phyloP scores from a whole-genome alignment of 1,140 invertebrate species.

The Calephelis virginiensis region DNA sequence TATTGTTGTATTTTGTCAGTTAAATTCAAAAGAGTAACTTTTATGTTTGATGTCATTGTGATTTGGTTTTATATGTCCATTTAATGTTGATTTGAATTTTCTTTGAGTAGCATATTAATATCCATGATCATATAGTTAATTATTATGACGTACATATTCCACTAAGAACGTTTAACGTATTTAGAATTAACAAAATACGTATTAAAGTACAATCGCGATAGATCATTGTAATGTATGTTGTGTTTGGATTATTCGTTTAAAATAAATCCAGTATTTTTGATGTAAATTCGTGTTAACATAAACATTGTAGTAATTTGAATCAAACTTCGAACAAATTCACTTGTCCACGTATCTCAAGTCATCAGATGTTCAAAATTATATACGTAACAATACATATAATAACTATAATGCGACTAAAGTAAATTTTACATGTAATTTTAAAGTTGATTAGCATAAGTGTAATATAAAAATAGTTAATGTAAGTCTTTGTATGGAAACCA shows the following conservation, averaged over 20 bases:
- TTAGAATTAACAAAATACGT: constrained; percentile 70
- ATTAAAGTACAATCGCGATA: constrained; percentile 74
- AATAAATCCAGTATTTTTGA: constrained; percentile 66
- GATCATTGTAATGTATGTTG: constrained; percentile 52
- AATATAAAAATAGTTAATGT: constrained; percentile 66
- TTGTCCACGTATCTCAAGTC: constrained; percentile 55
- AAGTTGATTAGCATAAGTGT: constrained; percentile 73
- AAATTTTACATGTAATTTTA: constrained; percentile 75
- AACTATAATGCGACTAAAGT: constrained; percentile 75
- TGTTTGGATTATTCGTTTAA: constrained; percentile 58
- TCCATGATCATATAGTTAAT: constrained; percentile 44
- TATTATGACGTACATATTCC: constrained; percentile 53
- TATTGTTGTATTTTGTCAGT: constrained; percentile 74
- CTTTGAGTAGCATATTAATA: constrained; percentile 48
- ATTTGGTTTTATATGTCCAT: constrained; percentile 31
- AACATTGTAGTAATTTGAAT: constrained; percentile 42
- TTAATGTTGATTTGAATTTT: constrained; percentile 40
- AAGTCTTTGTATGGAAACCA: constrained; percentile 61
- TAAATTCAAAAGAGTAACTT: constrained; percentile 62
- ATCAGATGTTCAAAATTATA: constrained; percentile 77
- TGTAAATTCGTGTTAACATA: constrained; percentile 58
- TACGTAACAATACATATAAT: constrained; percentile 78
- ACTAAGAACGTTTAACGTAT: constrained; percentile 58
- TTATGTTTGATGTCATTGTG: constrained; percentile 64
- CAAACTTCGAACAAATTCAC: constrained; percentile 31